Evolutionary conservation across 2,888 invertebrate genomes (phyloP), one percentile per base, ranked within the genome.

Genomic region (Lordiphosa fenestrarum): DNA sequence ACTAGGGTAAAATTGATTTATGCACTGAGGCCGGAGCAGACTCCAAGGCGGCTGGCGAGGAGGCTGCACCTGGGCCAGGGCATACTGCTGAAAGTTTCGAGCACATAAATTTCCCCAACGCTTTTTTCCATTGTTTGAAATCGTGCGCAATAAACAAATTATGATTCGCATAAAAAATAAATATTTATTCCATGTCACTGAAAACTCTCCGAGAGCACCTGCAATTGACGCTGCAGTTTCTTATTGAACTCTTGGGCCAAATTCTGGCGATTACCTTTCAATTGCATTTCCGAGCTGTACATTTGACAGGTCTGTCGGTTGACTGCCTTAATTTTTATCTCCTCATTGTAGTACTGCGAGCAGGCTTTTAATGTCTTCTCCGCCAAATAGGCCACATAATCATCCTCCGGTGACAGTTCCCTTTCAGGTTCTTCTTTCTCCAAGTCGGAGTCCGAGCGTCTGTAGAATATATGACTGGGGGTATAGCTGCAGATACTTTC

Each of bases 1-100:
- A 59, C 60, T 50, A 52, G 71, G 66, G 57, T 76, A 66, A 84
- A 73, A 69, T 73, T 81, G 81, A 81, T 81, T 81, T 81, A 81
- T 84, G 72, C 54, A 19, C 62, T 66, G 44, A 44, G 68, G 50
- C 49, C 30, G 46, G 44, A 46, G 39, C 49, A 81, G 81, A 81
- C 81, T 73, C 62, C 49, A 56, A 67, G 81, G 77, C 81, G 81
- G 64, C 84, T 42, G 30, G 25, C 23, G 7, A 37, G 47, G 12
- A 25, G 30, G 30, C 25, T 25, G 19, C 19, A 19, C 19, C 19
- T 19, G 19, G 19, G 19, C 19, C 19, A 19, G 19, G 19, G 19
- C 19, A 19, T 19, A 2, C 19, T 19, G 19, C 2, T 19, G 19
- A 19, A 19, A 19, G 19, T 19, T 19, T 3, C 7, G 3, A 6